Evolutionary conservation across 2,113 vertebrate species (phyloP).

Genomic region (Engraulis encrasicolus): DNA sequence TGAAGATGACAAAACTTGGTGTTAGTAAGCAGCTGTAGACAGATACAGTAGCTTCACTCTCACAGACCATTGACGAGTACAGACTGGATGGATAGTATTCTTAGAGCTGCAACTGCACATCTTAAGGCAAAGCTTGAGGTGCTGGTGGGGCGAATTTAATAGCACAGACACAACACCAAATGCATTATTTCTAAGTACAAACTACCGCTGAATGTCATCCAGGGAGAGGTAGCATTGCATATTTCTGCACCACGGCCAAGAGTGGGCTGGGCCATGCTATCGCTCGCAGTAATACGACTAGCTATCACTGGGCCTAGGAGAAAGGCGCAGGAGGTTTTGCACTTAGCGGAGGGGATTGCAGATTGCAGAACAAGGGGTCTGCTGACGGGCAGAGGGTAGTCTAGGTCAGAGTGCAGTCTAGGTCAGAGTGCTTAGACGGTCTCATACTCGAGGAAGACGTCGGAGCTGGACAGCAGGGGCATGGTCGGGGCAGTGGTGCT

Average conservation of each 20-base stretch:
- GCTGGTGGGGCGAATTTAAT: background rate
- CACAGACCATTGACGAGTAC: no score
- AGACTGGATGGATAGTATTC: background rate
- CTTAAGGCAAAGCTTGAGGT: background rate
- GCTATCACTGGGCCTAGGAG: background rate
- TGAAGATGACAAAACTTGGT: no score
- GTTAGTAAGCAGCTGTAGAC: background rate
- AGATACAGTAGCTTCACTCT: no score
- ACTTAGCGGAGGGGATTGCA: background rate
- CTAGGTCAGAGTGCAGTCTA: no score
- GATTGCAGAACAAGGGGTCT: background rate
- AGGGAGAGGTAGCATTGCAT: background rate
- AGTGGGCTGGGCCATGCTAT: background rate
- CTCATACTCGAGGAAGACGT: constrained; percentile 78
- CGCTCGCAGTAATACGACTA: background rate
- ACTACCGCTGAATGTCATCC: background rate
- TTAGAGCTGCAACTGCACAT: no score
- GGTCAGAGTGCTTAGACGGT: background rate
- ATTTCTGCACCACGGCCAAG: background rate
- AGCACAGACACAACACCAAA: background rate
- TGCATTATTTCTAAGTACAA: background rate
- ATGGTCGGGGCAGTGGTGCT: constrained; percentile 93
- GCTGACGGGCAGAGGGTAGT: constrained; percentile 20
- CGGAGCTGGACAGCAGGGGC: constrained; percentile 82
- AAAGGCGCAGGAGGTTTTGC: background rate